Conservation (phyloP, 2,113 vertebrate species). For the Rhinopomastus cyanomelas region DNA sequence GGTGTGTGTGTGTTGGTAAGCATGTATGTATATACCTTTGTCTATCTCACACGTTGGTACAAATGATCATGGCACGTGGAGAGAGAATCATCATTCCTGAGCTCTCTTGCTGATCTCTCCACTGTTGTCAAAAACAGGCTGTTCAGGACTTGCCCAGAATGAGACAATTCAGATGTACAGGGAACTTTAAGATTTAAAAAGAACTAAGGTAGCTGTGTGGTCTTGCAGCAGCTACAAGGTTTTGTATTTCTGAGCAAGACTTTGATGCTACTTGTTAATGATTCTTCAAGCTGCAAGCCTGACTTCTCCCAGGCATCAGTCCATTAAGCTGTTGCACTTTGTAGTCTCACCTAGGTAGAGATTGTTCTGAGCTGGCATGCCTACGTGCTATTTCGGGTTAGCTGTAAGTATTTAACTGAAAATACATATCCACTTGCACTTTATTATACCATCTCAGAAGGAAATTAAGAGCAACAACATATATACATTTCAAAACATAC, state of each 20-base stretch:
- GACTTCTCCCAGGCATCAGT: background rate
- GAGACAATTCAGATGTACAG: background rate
- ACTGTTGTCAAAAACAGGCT: background rate
- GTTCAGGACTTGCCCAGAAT: background rate
- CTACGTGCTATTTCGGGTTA: background rate
- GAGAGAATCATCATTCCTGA: background rate
- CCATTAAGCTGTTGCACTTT: background rate
- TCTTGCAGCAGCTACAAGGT: background rate
- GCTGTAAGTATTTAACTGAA: background rate
- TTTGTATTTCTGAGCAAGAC: background rate
- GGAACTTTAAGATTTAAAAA: background rate
- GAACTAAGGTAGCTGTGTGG: background rate
- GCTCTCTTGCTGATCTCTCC: background rate
- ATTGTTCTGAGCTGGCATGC: background rate
- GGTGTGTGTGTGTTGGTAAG: background rate
- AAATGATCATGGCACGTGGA: background rate
- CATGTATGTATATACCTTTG: rapidly evolving
- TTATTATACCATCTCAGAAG: background rate
- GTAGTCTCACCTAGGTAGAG: background rate
- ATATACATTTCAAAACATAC: background rate
- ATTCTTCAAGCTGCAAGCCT: background rate
- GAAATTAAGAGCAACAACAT: background rate
- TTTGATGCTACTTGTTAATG: background rate
- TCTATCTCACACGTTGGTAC: background rate
- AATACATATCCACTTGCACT: background rate